Base-by-base conservation (phyloP, 2,888 invertebrate genomes). In the Oxyteleia sp. region DNA sequence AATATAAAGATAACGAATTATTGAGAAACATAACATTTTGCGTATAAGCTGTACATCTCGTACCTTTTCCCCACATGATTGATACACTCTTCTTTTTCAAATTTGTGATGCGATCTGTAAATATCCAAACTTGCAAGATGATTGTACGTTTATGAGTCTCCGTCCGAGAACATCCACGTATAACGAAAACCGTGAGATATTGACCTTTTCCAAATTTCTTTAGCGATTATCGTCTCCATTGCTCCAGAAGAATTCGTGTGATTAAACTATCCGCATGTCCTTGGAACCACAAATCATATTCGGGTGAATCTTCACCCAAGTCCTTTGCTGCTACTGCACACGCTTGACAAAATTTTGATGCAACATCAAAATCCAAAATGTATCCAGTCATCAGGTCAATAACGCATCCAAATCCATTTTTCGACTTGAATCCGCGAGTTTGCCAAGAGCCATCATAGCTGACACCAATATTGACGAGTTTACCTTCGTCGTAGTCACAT, bases 281-380 rank as follows among this genome's bases (percentile, higher is more conserved):
- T 43, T 82, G 51, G 43, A 55, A 68, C 85, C 84, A 85, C 8
- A 59, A 41, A 23, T 71, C 38, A 66, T 51, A 80, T 71, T 85
- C 87, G 32, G 84, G 20, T 47, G 51, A 66, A 32, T 51, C 18
- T 43, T 53, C 43, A 5, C 45, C 38, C 26, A 53, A 11, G 11
- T 79, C 16, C 20, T 32, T 35, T 53, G 72, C 53, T 38, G 64
- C 68, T 32, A 61, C 57, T 43, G 64, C 61, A 79, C 82, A 84
- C 16, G 53, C 32, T 13, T 75, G 84, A 71, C 82, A 86, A 55
- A 68, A 80, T 66, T 84, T 86, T 32, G 81, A 75, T 35, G 81
- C 16, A 20, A 80, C 68, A 13, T 29, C 59, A 45, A 51, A 84
- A 26, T 84, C 85, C 10, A 82, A 63, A 32, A 85, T 68, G 29